These are phyloP conservation scores for Styela clava DNA, from an alignment of 23 tunicate species.

Conservation along the genomic window DNA sequence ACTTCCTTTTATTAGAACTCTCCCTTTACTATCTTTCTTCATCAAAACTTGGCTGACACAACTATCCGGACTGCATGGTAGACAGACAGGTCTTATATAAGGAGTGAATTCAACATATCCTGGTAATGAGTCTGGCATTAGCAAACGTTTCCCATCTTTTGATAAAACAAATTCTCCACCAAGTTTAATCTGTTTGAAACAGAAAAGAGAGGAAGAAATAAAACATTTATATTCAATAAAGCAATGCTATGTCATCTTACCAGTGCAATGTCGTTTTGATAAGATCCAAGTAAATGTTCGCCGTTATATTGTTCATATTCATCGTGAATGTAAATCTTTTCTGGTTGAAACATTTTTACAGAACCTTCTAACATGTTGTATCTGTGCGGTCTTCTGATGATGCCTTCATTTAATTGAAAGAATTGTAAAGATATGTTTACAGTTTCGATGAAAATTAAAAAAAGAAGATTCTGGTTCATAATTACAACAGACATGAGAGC, in stretches of 20 bases:
- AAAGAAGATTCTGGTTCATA: too few relatives aligned
- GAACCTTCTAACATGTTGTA: not conserved
- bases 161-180: conserved; percentile 8
- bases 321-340: conserved; percentile 10
- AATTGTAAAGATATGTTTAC: not conserved
- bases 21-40: conserved; percentile 20
- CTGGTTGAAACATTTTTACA: conserved; percentile 28
- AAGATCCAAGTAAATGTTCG: not conserved
- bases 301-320: not conserved
- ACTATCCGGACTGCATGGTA: conserved; percentile 50
- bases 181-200: conserved; percentile 5
- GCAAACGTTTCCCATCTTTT: not conserved
- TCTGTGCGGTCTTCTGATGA: conserved; percentile 12
- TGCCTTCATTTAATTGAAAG: conserved; percentile 2
- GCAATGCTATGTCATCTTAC: too few relatives aligned
- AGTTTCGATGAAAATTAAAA: not conserved
- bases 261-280: conserved; percentile 44
- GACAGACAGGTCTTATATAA: conserved; percentile 48
- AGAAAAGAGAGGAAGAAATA: too few relatives aligned
- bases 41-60: conserved; percentile 34
- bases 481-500: too few relatives aligned
- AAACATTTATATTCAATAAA: too few relatives aligned
- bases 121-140: not conserved
- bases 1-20: conserved; percentile 25
- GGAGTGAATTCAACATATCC: conserved; percentile 23